Conservation (phyloP, 30 jellyfish, hydroid and myxozoan species). For the Calvadosia cruxmelitensis region DNA sequence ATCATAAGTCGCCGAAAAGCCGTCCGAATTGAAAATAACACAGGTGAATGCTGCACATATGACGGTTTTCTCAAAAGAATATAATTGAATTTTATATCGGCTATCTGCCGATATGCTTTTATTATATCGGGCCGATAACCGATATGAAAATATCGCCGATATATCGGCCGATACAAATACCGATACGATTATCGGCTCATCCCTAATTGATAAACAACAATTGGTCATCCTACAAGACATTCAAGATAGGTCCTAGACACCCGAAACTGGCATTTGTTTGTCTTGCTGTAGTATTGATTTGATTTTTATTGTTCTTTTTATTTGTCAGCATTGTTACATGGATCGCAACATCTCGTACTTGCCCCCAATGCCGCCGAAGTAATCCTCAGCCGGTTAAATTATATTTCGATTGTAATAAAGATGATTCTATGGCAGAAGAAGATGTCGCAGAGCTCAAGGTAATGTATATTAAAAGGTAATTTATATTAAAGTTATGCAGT, state of each 20-base stretch:
- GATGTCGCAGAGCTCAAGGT: not conserved
- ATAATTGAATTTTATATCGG: too few species aligned
- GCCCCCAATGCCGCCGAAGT: not conserved
- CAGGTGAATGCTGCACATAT: too few species aligned
- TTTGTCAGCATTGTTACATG: not conserved
- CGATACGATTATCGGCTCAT: too few species aligned
- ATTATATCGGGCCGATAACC: too few species aligned
- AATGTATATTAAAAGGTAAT: too few species aligned
- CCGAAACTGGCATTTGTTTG: not conserved
- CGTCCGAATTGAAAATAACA: too few species aligned
- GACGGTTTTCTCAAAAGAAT: too few species aligned
- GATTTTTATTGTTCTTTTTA: not conserved
- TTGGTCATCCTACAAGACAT: not conserved
- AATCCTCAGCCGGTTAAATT: not conserved
- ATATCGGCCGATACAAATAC: too few species aligned
- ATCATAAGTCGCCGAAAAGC: too few species aligned
- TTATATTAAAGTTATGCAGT: too few species aligned
- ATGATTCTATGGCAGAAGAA: not conserved
- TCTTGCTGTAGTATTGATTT: not conserved
- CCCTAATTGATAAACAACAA: not conserved
- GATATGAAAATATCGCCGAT: too few species aligned
- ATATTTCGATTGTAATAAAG: not conserved
- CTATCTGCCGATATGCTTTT: too few species aligned
- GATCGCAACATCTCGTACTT: not conserved
- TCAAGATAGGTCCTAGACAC: not conserved